Conservation (phyloP, 1,140 invertebrate species). For the Diorhabda sublineata region DNA sequence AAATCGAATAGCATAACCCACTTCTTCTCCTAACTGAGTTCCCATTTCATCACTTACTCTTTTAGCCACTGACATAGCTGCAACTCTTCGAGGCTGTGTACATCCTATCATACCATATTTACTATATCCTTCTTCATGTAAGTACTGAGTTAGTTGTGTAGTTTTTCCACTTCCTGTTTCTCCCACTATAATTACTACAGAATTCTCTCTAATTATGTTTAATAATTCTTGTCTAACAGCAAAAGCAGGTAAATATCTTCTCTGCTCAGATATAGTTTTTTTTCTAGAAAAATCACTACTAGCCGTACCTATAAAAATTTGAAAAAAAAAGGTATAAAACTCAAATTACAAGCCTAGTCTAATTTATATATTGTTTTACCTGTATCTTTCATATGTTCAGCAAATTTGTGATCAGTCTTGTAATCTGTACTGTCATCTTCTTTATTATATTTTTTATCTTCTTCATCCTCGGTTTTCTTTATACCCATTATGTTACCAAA, state of each 20-base stretch:
- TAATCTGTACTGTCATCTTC: constrained; percentile 66
- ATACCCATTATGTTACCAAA: constrained; percentile 98
- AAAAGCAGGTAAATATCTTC: constrained; percentile 93
- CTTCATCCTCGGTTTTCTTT: constrained; percentile 74
- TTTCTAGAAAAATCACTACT: constrained; percentile 87
- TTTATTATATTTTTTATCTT: constrained; percentile 58
- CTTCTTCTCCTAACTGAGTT: constrained; percentile 80
- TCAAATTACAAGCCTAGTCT: not conserved
- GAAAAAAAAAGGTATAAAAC: not conserved
- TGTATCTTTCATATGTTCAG: constrained; percentile 80
- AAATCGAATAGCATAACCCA: constrained; percentile 99
- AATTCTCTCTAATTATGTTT: constrained; percentile 93
- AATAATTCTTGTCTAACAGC: constrained; percentile 90
- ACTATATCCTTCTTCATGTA: constrained; percentile 97
- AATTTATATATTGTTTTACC: not conserved
- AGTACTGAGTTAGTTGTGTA: constrained; percentile 97
- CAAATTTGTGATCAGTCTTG: constrained; percentile 91
- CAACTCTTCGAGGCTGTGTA: constrained; percentile 90
- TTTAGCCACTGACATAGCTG: constrained; percentile 99
- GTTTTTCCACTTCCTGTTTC: constrained; percentile 99
- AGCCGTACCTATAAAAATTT: constrained; percentile 52
- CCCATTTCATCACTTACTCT: constrained; percentile 98
- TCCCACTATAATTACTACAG: constrained; percentile 92
- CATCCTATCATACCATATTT: constrained; percentile 92
- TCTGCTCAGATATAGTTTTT: constrained; percentile 81